Evolutionary conservation across 2,113 vertebrate genomes (phyloP).

Genomic region (Triplophysa tibetana): DNA sequence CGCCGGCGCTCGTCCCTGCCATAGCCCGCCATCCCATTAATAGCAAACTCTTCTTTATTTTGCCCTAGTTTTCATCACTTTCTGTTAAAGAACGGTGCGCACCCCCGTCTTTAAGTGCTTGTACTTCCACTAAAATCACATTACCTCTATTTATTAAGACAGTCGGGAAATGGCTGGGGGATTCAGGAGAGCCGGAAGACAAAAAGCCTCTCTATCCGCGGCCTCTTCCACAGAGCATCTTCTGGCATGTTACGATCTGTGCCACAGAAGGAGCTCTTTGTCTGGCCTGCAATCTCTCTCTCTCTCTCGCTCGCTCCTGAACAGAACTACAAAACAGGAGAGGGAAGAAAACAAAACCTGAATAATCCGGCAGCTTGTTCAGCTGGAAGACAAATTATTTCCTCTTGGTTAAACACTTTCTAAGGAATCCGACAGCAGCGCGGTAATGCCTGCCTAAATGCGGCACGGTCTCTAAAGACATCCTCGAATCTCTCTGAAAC

Average conservation of each 20-base stretch:
- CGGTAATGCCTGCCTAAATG: conserved; percentile 38
- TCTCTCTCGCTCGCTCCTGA: conserved; percentile 4
- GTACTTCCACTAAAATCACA: conserved; percentile 14
- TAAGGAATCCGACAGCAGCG: conserved; percentile 41
- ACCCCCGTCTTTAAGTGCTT: conserved; percentile 29
- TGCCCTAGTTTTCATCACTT: conserved; percentile 24
- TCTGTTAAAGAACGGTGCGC: neutral
- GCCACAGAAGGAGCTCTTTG: conserved; percentile 43
- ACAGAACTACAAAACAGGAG: conserved; percentile 37
- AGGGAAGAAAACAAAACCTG: conserved; percentile 49
- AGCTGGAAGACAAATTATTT: conserved; percentile 56
- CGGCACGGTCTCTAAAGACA: conserved; percentile 26
- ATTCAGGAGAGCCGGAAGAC: conserved; percentile 23
- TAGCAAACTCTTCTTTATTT: conserved; percentile 1
- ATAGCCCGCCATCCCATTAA: neutral
- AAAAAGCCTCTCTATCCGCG: conserved; percentile 3
- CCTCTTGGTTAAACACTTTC: conserved; percentile 53
- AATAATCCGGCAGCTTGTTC: conserved; percentile 48
- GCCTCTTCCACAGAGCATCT: conserved; percentile 21
- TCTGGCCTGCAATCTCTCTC: conserved; percentile 41
- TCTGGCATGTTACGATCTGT: conserved; percentile 16
- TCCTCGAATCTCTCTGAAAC: neutral
- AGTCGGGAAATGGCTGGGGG: conserved; percentile 27
- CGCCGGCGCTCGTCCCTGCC: neutral
- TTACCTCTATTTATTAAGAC: conserved; percentile 44